Conservation (phyloP, 37 sponge, comb jelly and placozoan species). For the Geodia barretti region DNA sequence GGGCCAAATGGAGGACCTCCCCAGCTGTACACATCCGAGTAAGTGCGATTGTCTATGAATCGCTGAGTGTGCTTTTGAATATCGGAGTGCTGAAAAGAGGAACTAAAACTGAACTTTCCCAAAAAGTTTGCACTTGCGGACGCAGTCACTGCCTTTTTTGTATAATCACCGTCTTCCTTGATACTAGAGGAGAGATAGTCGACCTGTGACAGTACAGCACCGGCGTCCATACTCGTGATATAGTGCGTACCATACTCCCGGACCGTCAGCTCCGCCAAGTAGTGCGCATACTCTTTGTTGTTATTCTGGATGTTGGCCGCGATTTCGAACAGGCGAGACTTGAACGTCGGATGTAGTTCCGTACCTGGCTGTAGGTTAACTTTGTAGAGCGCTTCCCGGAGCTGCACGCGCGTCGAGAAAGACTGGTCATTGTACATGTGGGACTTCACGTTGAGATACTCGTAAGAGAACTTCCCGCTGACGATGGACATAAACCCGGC, state of each 20-base stretch:
- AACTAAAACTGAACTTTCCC: constrained; percentile 28
- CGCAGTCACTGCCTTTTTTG: constrained; percentile 11
- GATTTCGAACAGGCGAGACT: constrained; percentile 62
- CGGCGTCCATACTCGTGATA: constrained; percentile 57
- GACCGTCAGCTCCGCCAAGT: constrained; percentile 67
- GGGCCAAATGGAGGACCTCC: constrained; percentile 74
- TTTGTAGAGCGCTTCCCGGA: constrained; percentile 48
- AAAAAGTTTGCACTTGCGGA: constrained; percentile 66
- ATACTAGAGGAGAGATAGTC: constrained; percentile 24
- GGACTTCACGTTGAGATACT: constrained; percentile 39
- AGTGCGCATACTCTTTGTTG: constrained; percentile 47
- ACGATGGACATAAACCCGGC: constrained; percentile 39
- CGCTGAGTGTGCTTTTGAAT: neutral
- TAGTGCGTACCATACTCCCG: constrained; percentile 82
- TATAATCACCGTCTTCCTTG: neutral
- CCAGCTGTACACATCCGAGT: constrained; percentile 50
- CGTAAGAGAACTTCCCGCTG: constrained; percentile 63
- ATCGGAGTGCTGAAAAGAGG: neutral
- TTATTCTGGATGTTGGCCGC: constrained; percentile 71
- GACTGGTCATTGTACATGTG: constrained; percentile 45
- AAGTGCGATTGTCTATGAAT: constrained; percentile 30
- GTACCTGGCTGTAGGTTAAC: constrained; percentile 45
- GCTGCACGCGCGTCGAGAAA: constrained; percentile 49
- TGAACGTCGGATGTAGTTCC: constrained; percentile 53
- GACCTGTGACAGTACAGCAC: constrained; percentile 55